Evolutionary conservation across 2,888 invertebrate genomes (phyloP), one percentile per base, ranked within the genome.

Genomic region (Mimumesa dahlbomi): DNA sequence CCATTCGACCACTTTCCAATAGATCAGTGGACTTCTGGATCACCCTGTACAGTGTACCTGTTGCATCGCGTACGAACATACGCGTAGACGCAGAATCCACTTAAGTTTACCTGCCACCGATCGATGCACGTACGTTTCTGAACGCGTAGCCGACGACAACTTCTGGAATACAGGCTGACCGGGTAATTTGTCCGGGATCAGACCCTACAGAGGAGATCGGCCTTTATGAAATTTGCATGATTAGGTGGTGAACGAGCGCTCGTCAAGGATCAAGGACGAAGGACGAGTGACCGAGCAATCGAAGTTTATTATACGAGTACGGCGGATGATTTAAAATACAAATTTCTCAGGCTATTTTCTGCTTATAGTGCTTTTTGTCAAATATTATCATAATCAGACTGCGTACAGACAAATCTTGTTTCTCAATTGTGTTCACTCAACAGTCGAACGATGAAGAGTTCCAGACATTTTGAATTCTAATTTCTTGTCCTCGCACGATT

Each of bases 201-300:
- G 11, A 57, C 43, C 38, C 43, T 40, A 57, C 36, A 9, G 38
- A 11, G 34, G 57, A 19, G 58, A 75, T 21, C 36, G 66, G 52
- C 45, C 34, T 66, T 65, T 64, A 42, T 54, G 59, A 63, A 67
- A 78, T 78, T 78, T 78, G 68, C 78, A 78, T 78, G 79, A 79
- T 78, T 79, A 72, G 79, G 48, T 53, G 64, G 22, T 49, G 19
- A 50, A 34, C 34, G 34, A n/a, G 4, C n/a, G 38, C 48, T 11
- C 13, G 21, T 9, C 0, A 19, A 25, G 49, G 7, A 7, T 22
- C 22, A 9, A 14, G 43, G 19, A 18, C 25, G 14, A 19, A 2
- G 25, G 19, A 46, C 36, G 16, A 11, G 58, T n/a, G n/a, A 34
- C n/a, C 3, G n/a, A 34, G 34, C 3, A n/a, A 7, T 11, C n/a